Base-by-base conservation (phyloP, 2,797 vertebrate genomes). In the Enteromius treurensis region DNA sequence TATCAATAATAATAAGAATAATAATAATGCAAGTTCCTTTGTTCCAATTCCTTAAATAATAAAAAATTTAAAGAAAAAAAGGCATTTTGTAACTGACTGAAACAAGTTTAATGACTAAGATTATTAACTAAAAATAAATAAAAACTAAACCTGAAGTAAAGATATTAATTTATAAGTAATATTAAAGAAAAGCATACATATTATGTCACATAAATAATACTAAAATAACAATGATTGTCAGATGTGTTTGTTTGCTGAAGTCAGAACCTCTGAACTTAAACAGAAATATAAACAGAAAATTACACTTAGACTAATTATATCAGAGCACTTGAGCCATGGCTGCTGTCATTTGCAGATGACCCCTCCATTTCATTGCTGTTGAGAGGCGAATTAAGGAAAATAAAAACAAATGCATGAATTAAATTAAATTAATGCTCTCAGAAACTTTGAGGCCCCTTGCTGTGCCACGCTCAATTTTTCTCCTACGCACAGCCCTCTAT, bases 371-470 rank as follows among this genome's bases (percentile, higher is more conserved):
- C 40, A 81, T 58, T 70, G 79, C 65, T 71, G 82, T 83, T 40
- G 49, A 83, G 82, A 89, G 53, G 83, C 73, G 79, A 86, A 90
- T 87, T 85, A 85, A 85, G 88, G 87, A 77, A 89, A 89, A 88
- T 86, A 88, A 86, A 89, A 88, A 90, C 86, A 89, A 90, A 86
- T 84, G 84, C 62, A 73, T 53, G 29, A 68, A 87, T 83, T 80
- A 75, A 87, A 90, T 86, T 84, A 86, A 86, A 82, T 79, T 47
- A 84, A 84, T 80, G 58, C 42, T 85, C 71, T 70, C 65, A 45
- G 83, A 81, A 85, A 85, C 85, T 87, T 85, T 37, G 77, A 53
- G 79, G 80, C 87, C 84, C 80, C 80, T 51, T 77, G 75, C 84
- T 49, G 88, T 21, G 80, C 79, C 37, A 3, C 2, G 58, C 82